Base-by-base conservation (phyloP, 2,888 invertebrate species). In the Campoletis raptor region DNA sequence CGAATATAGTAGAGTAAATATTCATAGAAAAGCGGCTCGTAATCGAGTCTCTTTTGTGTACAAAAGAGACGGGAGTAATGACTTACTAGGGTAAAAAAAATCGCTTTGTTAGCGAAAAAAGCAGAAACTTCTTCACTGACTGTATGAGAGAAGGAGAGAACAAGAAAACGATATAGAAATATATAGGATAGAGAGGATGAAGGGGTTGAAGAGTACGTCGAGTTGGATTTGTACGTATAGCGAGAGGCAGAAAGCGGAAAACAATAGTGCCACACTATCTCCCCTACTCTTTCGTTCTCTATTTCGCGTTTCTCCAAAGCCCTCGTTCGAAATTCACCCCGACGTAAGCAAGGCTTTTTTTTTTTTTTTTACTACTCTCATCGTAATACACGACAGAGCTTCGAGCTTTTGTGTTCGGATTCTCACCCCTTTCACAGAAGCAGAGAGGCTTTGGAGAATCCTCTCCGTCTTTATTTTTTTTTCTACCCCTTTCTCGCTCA, bases 231-330 rank as follows among this genome's bases (percentile, higher is more conserved):
- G 85, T 64, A 74, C 77, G 72, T 81, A 78, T 15, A 66, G 67
- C 73, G 52, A 67, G 74, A 80, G 70, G 36, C 74, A 61, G 70
- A 36, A 42, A 88, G 85, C 83, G 77, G 87, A 88, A 89, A 90
- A 91, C 89, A 91, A 91, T 91, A 90, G 89, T 89, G 90, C 89
- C 89, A 89, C 89, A 86, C 86, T 84, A 81, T 77, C 87, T 87
- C 24, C 64, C 78, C 52, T 42, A 67, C 67, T 61, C 64, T 67
- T 86, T 72, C 36, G 85, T 30, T 52, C 37, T 70, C 37, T 64
- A n/a, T 54, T 37, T 37, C 52, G 42, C 72, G 37, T 57, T 72
- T 67, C 64, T 42, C 42, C 37, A 30, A 54, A 73, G 45, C 57
- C n/a, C 37, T 82, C 81, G 54, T 78, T 79, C 81, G 83, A 69